Evolutionary conservation across 1,140 invertebrate species (phyloP).

Genomic region (Drosophila jambulina): DNA sequence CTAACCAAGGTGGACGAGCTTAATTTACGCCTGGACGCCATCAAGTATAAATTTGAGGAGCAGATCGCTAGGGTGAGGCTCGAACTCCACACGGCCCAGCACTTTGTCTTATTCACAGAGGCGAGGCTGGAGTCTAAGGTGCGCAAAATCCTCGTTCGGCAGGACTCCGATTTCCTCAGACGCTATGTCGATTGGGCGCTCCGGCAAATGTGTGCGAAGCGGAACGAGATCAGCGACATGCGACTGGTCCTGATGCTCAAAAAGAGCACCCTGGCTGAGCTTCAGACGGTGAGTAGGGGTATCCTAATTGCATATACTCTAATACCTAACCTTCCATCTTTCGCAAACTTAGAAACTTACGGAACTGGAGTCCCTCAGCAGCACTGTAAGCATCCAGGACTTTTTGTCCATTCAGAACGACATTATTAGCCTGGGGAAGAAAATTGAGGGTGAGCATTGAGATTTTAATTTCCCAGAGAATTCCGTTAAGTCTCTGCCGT

Average conservation of each 20-base stretch:
- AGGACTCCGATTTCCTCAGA: constrained; percentile 23
- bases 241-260: constrained; percentile 53
- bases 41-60: constrained; percentile 18
- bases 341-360: constrained; percentile 35
- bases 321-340: background rate
- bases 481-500: background rate
- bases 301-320: no score
- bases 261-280: constrained; percentile 45
- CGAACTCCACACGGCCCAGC: constrained; percentile 25
- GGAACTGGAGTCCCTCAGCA: constrained; percentile 53
- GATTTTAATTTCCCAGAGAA: background rate
- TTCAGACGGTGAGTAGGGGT: constrained; percentile 32
- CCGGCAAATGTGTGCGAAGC: constrained; percentile 26
- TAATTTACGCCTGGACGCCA: background rate
- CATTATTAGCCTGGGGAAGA: constrained; percentile 52
- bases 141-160: background rate
- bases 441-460: constrained; percentile 65
- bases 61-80: constrained; percentile 23
- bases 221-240: constrained; percentile 63
- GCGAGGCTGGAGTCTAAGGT: constrained; percentile 14
- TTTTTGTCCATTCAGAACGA: constrained; percentile 66
- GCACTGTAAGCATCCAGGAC: constrained; percentile 52
- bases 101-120: constrained; percentile 18
- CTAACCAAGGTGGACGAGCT: constrained; percentile 17
- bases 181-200: constrained; percentile 19